Evolutionary conservation across 92 coral and sea anemone genomes (phyloP), one percentile per base, ranked within the genome.

Genomic region (Hydrozoanthus gracilis): DNA sequence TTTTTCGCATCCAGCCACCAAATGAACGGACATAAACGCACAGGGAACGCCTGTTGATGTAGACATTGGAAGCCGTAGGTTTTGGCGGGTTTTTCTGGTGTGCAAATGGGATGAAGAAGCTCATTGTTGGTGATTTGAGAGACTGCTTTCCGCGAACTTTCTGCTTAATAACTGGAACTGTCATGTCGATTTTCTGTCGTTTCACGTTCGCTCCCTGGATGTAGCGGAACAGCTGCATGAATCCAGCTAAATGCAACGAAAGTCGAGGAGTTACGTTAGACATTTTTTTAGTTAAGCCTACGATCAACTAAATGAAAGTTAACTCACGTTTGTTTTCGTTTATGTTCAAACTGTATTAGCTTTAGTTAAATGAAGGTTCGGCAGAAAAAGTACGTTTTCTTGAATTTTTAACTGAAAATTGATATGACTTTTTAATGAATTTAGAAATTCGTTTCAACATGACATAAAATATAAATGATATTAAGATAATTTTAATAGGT

Each of bases 151-250:
- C 14, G 67, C 20, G 67, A 11, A 47, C 46, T 70, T 52, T 8
- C 9, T 39, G 14, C 8, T 4, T 87, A 9, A 79, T 83, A 3
- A 91, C 93, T 44, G 93, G 93, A 4, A 83, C 93, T 3, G 91
- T 91, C 93, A 83, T 91, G 44, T 84, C 64, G 71, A 87, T 87
- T 64, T 83, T 83, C 48, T 76, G 16, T 48, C 79, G 65, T 10
- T n/a, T 35, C 58, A 87, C 86, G 54, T 91, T 91, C 15, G 72
- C 62, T 16, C 93, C 93, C 16, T 71, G 51, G 76, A 91, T 87
- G 89, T 91, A 91, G 10, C 27, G 58, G 78, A 83, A 88, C 68
- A 91, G 78, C 48, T 82, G 88, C 91, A 89, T 82, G 83, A 87
- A 91, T 0, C 66, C 65, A 27, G 39, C 39, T 27, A 27, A 27